These are phyloP conservation scores for Serripes groenlandicus DNA, from an alignment of 2,888 invertebrate genomes.

Conservation along the genomic window DNA sequence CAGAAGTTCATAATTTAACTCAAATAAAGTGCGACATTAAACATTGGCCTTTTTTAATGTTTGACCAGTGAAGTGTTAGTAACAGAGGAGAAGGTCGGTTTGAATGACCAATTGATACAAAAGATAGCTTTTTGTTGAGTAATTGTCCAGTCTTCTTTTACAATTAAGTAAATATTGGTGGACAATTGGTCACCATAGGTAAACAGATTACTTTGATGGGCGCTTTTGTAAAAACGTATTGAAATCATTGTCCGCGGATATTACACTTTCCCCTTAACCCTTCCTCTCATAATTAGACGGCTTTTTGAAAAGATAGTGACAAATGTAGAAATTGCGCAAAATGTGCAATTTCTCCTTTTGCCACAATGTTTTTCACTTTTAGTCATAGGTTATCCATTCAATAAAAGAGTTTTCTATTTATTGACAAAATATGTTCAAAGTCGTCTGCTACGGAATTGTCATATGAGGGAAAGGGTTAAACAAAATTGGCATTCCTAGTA, in stretches of 20 bases:
- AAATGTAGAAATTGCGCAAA: too few relatives aligned
- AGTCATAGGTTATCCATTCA: too few relatives aligned
- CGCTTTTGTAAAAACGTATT: slow-evolving; percentile 9
- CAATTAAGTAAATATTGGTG: slow-evolving; percentile 19
- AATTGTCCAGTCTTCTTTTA: slow-evolving; percentile 19
- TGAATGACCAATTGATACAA: slow-evolving; percentile 29
- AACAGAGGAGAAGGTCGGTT: background rate
- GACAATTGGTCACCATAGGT: slow-evolving; percentile 23
- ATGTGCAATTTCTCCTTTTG: too few relatives aligned
- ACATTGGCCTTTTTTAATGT: background rate
- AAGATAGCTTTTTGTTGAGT: slow-evolving; percentile 26
- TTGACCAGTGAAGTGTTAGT: background rate
- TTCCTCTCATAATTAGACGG: background rate
- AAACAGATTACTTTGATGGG: slow-evolving; percentile 21
- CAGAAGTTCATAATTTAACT: background rate
- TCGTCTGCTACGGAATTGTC: too few relatives aligned
- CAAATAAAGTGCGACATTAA: background rate
- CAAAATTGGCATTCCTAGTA: too few relatives aligned
- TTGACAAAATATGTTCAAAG: too few relatives aligned
- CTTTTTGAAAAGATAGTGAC: too few relatives aligned
- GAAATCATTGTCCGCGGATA: background rate
- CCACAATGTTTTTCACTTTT: too few relatives aligned
- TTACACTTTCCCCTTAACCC: background rate
- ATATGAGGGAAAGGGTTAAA: too few relatives aligned
- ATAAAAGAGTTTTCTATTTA: too few relatives aligned